Conservation (phyloP, 2,888 invertebrate species). For the Tipula unca region DNA sequence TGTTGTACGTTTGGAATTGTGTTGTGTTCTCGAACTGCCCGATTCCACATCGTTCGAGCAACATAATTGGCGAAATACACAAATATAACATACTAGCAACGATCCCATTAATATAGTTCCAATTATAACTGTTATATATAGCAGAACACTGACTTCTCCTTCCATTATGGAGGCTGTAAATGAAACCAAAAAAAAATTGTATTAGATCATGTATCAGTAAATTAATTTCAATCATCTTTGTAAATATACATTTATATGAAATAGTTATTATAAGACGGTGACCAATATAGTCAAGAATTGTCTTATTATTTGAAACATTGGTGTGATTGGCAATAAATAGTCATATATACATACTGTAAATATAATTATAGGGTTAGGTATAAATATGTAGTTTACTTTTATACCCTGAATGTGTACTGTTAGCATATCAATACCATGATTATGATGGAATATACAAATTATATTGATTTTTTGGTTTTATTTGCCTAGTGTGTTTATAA, state of each 20-base stretch:
- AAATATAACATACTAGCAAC: conserved; percentile 57
- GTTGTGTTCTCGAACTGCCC: conserved; percentile 26
- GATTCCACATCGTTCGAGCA: conserved; percentile 46
- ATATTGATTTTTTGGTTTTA: too few relatives aligned
- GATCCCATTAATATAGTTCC: conserved; percentile 53
- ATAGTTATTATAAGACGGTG: too few relatives aligned
- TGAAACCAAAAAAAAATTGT: neutral
- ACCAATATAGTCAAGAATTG: too few relatives aligned
- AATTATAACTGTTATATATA: conserved; percentile 51
- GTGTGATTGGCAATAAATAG: too few relatives aligned
- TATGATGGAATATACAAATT: too few relatives aligned
- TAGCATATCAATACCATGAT: too few relatives aligned
- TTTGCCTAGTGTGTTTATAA: too few relatives aligned
- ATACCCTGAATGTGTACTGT: too few relatives aligned
- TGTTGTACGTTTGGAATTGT: conserved; percentile 24
- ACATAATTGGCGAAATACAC: conserved; percentile 54
- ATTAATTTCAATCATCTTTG: neutral
- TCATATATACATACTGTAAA: too few relatives aligned
- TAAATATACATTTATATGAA: neutral
- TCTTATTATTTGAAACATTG: too few relatives aligned
- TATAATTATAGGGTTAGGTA: too few relatives aligned
- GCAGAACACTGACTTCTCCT: conserved; percentile 49
- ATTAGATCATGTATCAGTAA: neutral
- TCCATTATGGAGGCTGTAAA: conserved; percentile 34
- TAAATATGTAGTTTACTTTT: too few relatives aligned